phyloP scores from a whole-genome alignment of 2,113 vertebrate genomes.

The Phalacrocorax aristotelis region DNA sequence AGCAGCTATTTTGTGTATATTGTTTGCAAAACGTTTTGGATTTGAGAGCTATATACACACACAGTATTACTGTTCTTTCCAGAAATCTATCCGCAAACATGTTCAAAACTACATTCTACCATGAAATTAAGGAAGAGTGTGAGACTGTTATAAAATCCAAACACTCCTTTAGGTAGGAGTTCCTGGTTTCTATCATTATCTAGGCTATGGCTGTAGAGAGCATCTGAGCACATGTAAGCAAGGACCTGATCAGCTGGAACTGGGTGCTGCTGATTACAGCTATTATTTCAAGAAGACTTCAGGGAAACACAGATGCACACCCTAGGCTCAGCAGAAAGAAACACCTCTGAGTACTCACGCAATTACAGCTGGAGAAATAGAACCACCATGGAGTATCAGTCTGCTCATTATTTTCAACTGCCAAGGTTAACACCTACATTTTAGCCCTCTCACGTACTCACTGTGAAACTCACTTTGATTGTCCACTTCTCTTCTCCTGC shows the following conservation, averaged over 20 bases:
- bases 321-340: neutral
- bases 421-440: neutral
- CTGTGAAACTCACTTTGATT: neutral
- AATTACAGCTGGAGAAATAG: slow-evolving; percentile 7
- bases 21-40: neutral
- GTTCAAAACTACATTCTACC: neutral
- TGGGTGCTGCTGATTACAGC: neutral
- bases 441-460: neutral
- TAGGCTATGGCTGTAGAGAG: neutral
- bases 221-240: neutral
- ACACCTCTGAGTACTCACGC: neutral
- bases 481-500: neutral
- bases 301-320: neutral
- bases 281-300: neutral
- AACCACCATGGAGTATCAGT: neutral
- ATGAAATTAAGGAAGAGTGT: neutral
- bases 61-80: neutral
- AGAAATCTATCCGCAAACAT: neutral
- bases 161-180: neutral
- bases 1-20: neutral
- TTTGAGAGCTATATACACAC: neutral
- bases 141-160: neutral
- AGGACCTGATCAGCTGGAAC: neutral
- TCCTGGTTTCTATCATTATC: neutral
- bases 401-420: neutral